Conservation (phyloP, 1,140 invertebrate species). For the Doryteuthis pealeii region DNA sequence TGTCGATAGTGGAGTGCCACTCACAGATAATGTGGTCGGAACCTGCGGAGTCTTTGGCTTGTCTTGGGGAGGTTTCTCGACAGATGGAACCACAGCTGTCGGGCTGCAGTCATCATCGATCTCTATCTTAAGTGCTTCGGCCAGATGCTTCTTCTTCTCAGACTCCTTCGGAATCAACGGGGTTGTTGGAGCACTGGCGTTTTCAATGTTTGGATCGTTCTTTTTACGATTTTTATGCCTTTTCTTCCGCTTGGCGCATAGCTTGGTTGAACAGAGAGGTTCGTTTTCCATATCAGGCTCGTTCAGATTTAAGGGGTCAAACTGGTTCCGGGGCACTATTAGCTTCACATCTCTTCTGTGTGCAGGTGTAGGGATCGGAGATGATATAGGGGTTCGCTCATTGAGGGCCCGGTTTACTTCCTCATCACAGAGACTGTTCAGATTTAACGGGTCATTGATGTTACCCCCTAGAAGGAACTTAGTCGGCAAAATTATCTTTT, state of each 20-base stretch:
- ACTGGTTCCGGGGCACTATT: conserved; percentile 87
- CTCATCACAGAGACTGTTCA: conserved; percentile 85
- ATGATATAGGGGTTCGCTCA: conserved; percentile 83
- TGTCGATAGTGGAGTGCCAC: background rate
- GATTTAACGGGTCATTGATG: conserved; percentile 90
- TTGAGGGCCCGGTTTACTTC: conserved; percentile 78
- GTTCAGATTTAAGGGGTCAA: conserved; percentile 85
- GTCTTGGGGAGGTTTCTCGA: background rate
- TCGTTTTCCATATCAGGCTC: conserved; percentile 71
- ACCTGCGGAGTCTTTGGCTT: background rate
- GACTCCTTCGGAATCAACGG: conserved; percentile 1
- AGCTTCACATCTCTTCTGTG: conserved; percentile 84
- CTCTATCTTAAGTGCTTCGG: conserved; percentile 47
- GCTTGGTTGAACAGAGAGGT: conserved; percentile 56
- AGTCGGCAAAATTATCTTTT: conserved; percentile 73
- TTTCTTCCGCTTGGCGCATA: conserved; percentile 62
- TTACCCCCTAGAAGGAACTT: conserved; percentile 94
- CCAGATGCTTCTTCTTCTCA: conserved; percentile 29
- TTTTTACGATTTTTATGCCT: conserved; percentile 52
- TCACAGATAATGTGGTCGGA: conserved; percentile 3
- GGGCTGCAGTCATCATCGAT: conserved; percentile 28
- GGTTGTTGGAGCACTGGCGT: conserved; percentile 16
- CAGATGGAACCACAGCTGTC: no score
- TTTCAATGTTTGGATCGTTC: conserved; percentile 25
- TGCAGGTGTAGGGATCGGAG: conserved; percentile 82